These are phyloP conservation scores for Rhyacophila brunnea DNA, from an alignment of 1,140 invertebrate genomes.

Conservation along the genomic window DNA sequence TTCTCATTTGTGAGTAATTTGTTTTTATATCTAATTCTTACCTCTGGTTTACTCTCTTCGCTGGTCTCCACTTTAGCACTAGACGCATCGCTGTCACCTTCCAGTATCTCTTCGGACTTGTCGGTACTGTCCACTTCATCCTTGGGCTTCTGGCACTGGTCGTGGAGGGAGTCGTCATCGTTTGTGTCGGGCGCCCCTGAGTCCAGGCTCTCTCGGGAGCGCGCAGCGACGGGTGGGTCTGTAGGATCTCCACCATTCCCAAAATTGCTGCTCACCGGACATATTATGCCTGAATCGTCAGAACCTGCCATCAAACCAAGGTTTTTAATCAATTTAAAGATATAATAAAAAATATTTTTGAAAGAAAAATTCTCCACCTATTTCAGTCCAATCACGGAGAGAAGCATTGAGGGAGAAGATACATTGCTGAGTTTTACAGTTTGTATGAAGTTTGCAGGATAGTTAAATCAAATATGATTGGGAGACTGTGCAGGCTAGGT, in stretches of 20 bases:
- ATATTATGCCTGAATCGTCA: slow-evolving; percentile 82
- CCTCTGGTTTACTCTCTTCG: slow-evolving; percentile 16
- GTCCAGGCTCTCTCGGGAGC: slow-evolving; percentile 69
- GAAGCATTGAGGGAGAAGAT: too few species aligned
- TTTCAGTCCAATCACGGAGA: too few species aligned
- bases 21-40: too few species aligned
- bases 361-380: too few species aligned
- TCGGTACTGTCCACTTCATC: not conserved
- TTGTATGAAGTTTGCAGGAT: too few species aligned
- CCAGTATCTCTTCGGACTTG: not conserved
- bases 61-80: not conserved
- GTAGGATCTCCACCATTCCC: not conserved
- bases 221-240: slow-evolving; percentile 41
- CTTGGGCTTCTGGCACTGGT: not conserved
- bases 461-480: too few species aligned
- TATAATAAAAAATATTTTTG: too few species aligned
- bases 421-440: too few species aligned
- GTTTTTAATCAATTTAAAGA: too few species aligned
- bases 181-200: slow-evolving; percentile 62
- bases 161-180: slow-evolving; percentile 47
- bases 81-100: not conserved
- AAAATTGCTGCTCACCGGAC: slow-evolving; percentile 45
- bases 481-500: too few species aligned
- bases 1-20: too few species aligned
- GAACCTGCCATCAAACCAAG: too few species aligned